These are phyloP conservation scores for Scrobipalpa atriplicella DNA, from an alignment of 2,888 invertebrate genomes.

Conservation along the genomic window DNA sequence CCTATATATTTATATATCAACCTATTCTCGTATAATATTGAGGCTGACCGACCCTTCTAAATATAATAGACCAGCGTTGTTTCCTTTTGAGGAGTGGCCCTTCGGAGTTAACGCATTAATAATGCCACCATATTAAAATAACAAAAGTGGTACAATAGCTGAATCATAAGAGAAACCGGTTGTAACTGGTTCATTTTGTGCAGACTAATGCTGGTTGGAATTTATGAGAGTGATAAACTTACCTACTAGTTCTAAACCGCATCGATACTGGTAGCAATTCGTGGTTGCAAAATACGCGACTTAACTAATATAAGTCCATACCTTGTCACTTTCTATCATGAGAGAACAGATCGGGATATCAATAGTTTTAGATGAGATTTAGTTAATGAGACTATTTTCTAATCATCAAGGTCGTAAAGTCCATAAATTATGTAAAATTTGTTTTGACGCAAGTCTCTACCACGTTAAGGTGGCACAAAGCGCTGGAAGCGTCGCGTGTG, in stretches of 20 bases:
- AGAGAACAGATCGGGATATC: no score
- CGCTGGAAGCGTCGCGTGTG: no score
- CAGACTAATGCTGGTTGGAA: background rate
- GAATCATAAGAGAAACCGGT: background rate
- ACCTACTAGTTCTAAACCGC: no score
- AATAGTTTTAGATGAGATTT: no score
- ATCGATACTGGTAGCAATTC: no score
- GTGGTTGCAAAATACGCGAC: no score
- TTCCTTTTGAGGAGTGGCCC: conserved; percentile 3
- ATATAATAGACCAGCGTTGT: background rate
- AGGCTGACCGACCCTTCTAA: conserved; percentile 1
- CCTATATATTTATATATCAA: no score
- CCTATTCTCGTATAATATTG: no score
- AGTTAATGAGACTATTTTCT: background rate
- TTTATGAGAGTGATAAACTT: background rate
- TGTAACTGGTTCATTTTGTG: background rate
- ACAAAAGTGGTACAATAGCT: conserved; percentile 1
- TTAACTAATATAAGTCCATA: no score
- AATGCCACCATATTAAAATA: conserved; percentile 3
- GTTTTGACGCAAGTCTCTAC: conserved; percentile 60
- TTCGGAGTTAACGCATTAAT: conserved; percentile 3
- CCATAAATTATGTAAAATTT: conserved; percentile 66
- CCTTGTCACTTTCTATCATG: no score
- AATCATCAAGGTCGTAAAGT: conserved; percentile 45
- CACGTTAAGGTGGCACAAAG: conserved; percentile 49